Evolutionary conservation across 2,797 vertebrate genomes (phyloP).

Genomic region (Peromyscus eremicus): DNA sequence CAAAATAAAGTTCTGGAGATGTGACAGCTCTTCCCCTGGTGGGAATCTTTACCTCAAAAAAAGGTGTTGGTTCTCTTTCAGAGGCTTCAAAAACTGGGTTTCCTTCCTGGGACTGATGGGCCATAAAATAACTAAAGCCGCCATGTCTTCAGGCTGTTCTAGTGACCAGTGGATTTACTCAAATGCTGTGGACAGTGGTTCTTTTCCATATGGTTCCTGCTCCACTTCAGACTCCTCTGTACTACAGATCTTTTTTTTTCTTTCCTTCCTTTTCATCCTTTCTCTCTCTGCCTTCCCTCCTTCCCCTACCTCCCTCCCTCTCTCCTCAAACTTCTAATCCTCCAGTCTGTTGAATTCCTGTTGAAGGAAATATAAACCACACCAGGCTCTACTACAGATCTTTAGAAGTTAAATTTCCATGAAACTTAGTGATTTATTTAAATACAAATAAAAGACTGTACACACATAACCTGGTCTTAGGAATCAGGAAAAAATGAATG

Average conservation of each 20-base stretch:
- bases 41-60: slow-evolving; percentile 15
- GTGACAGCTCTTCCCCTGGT: background rate
- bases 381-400: background rate
- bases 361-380: background rate
- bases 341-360: background rate
- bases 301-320: background rate
- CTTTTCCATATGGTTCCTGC: background rate
- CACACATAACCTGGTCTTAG: background rate
- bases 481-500: slow-evolving; percentile 33
- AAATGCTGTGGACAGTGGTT: slow-evolving; percentile 25
- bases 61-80: background rate
- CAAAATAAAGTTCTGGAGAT: slow-evolving; percentile 36
- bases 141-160: background rate
- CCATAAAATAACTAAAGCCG: background rate
- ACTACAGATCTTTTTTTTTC: background rate
- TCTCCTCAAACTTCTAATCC: background rate
- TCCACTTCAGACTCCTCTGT: background rate
- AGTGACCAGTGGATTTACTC: background rate
- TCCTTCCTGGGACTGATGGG: background rate
- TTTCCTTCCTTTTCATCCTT: background rate
- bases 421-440: background rate
- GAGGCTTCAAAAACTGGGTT: slow-evolving; percentile 6
- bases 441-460: background rate
- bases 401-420: slow-evolving; percentile 39
- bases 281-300: background rate